Percentiles rank a stretch among this genome's conserved stretches.
Conservation (phyloP, 2,888 invertebrate species). For the Dasypolia templi region DNA sequence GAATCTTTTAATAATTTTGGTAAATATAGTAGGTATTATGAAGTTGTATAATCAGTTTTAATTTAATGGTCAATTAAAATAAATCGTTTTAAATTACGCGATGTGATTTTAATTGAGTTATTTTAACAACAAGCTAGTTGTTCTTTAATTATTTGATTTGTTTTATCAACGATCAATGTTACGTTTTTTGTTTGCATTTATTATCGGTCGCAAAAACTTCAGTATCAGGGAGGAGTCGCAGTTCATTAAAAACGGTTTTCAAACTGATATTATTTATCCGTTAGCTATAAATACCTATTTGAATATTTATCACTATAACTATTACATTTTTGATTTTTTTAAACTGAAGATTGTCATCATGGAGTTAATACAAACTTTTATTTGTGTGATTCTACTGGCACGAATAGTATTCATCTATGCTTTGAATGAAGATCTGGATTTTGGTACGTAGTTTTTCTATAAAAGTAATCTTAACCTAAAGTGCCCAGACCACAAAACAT, state of each 20-base stretch:
- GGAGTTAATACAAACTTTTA: background rate
- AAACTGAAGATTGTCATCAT: background rate
- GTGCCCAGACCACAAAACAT: background rate
- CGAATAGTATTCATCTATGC: background rate
- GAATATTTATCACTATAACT: background rate
- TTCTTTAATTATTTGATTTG: background rate
- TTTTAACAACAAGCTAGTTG: background rate
- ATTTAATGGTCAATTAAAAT: conserved; percentile 28
- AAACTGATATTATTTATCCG: background rate
- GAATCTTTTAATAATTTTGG: conserved; percentile 6
- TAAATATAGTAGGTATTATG: background rate
- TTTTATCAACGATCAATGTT: background rate
- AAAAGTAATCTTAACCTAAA: background rate
- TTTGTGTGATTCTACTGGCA: background rate
- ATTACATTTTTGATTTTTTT: no score
- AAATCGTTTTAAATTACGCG: conserved; percentile 9
- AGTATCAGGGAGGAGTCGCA: background rate
- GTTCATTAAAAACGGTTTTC: background rate
- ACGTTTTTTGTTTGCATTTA: no score
- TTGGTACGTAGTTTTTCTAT: conserved; percentile 22
- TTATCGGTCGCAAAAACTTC: no score
- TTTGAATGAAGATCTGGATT: background rate
- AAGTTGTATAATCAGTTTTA: background rate
- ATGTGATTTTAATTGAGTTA: background rate
- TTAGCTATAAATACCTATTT: background rate